Conservation (phyloP, 2,888 invertebrate species). For the Xylophagus ater region DNA sequence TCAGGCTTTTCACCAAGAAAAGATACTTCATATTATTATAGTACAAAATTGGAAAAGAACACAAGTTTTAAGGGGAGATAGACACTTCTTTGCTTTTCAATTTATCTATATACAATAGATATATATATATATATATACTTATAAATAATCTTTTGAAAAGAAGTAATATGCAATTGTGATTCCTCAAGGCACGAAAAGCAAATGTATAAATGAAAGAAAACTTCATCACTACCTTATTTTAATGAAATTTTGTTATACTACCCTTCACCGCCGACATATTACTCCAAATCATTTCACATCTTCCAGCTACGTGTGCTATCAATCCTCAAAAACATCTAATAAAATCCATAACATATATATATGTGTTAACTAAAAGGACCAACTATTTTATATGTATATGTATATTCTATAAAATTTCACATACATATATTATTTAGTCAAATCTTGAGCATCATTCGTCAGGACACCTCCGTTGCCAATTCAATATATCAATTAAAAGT, state of each 20-base stretch:
- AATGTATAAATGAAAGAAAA: slow-evolving; percentile 4
- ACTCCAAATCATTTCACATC: not conserved
- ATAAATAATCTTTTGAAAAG: no score
- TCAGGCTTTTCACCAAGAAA: no score
- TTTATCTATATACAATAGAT: no score
- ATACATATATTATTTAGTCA: no score
- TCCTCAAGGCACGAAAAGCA: slow-evolving; percentile 2
- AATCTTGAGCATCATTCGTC: no score
- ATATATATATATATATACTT: no score
- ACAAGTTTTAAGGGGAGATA: not conserved
- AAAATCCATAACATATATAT: not conserved
- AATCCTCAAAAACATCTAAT: not conserved
- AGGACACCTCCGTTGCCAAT: not conserved
- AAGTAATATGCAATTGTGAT: no score
- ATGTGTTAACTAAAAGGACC: no score
- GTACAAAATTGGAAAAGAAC: not conserved
- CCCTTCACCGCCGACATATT: no score
- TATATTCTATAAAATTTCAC: no score
- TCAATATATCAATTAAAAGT: slow-evolving; percentile 8
- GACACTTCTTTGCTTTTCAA: not conserved
- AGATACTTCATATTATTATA: slow-evolving; percentile 1
- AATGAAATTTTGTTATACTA: slow-evolving; percentile 6
- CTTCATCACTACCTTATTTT: not conserved
- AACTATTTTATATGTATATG: no score
- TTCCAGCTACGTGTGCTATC: not conserved